Evolutionary conservation across 2,113 vertebrate genomes (phyloP), one percentile per base, ranked within the genome.

Genomic region (Copsychus sechellarum): DNA sequence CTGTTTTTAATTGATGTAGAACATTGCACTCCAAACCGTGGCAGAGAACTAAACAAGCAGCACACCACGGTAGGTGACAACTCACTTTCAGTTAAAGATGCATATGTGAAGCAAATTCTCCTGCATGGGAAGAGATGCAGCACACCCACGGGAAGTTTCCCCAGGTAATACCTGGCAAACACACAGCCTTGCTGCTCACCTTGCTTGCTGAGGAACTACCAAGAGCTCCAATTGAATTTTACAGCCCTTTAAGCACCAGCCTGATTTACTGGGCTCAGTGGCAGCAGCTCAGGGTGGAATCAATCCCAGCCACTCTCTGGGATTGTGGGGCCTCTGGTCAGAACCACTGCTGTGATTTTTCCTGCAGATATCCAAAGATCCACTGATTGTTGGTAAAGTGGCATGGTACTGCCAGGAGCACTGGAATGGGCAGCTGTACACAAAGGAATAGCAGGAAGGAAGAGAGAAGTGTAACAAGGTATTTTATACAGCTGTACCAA

Each of bases 1-100:
- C 95, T 97, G 95, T 96, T 97, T 96, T 95, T 92, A 97, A 97
- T 89, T 97, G 97, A 97, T 93, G 95, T 92, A 95, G 85, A 93
- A 93, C 93, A 94, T 78, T 76, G 51, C 80, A 79, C 74, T 95
- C 81, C 58, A 94, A 97, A 95, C 86, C 28, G 21, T 60, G 57
- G 67, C 45, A 93, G 86, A 89, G 91, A 91, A 62, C 65, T 80
- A 95, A 96, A 95, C 88, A 56, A 76, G 54, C 3, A 45, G 67
- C 92, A 88, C 54, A 91, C 24, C 33, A 31, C 42, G 70, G 67
- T 81, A 74, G 66, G 65, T 94, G 88, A 58, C 56, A 38, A 93
- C 71, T 87, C 78, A 18, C 36, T 84, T 74, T 47, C 36, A 64
- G 66, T 87, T 64, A 54, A 95, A 93, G 64, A 86, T 20, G 57